Evolutionary conservation across 2,888 invertebrate species (phyloP).

Genomic region (Exocentrus adspersus): DNA sequence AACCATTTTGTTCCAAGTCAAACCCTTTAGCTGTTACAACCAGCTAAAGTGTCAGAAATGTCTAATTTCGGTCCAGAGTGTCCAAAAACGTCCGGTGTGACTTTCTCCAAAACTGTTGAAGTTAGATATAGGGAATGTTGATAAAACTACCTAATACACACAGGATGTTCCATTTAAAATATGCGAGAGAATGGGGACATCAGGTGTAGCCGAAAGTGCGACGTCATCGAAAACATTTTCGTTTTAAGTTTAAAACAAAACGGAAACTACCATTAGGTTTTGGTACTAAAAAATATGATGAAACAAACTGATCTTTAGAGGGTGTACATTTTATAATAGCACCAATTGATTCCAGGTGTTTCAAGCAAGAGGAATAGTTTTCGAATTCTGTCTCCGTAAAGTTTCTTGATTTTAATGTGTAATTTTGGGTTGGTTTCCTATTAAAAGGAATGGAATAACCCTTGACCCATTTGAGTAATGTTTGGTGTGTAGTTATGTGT

Average conservation of each 20-base stretch:
- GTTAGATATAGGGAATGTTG: too few relatives aligned
- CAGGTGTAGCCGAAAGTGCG: too few relatives aligned
- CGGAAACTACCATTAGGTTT: background rate
- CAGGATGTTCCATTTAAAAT: too few relatives aligned
- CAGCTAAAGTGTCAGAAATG: too few relatives aligned
- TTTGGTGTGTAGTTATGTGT: background rate
- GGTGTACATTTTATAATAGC: conserved; percentile 5
- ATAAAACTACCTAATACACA: too few relatives aligned
- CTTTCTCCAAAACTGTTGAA: too few relatives aligned
- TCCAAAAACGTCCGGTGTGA: too few relatives aligned
- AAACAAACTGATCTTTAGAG: background rate
- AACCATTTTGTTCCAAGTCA: too few relatives aligned
- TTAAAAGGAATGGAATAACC: conserved; percentile 5
- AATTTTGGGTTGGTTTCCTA: background rate
- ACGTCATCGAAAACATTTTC: too few relatives aligned
- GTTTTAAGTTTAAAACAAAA: background rate
- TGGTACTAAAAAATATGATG: conserved; percentile 4
- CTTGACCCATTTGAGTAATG: background rate
- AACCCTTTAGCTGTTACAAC: too few relatives aligned
- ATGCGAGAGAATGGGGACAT: too few relatives aligned
- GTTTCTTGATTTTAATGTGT: background rate
- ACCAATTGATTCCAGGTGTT: conserved; percentile 1
- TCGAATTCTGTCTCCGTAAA: background rate
- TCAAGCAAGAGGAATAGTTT: background rate
- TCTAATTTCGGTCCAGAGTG: too few relatives aligned